Conservation (phyloP, 1,140 invertebrate species). For the Probaryconus sp. region DNA sequence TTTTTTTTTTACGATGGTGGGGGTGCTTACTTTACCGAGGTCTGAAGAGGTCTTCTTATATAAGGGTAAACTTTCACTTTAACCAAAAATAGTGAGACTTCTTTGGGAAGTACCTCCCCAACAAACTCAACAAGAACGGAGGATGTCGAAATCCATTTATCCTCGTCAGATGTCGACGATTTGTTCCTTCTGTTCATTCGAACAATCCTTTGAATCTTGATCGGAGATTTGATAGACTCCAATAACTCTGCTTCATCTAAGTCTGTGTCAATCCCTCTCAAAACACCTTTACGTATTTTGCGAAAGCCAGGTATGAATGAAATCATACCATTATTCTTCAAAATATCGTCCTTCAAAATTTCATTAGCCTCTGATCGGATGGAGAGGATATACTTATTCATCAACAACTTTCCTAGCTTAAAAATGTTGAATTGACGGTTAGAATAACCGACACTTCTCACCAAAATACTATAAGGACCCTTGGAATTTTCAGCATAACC, state of each 20-base stretch:
- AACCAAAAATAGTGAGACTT: conserved; percentile 9
- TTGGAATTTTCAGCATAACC: too few species aligned
- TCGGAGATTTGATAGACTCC: background rate
- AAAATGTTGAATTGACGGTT: background rate
- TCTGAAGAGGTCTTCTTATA: conserved; percentile 6
- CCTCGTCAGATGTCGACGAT: background rate
- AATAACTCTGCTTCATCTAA: background rate
- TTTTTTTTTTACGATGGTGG: too few species aligned
- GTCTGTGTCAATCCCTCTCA: background rate
- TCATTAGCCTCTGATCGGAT: conserved; percentile 13
- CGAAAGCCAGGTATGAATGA: conserved; percentile 1
- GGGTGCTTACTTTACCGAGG: too few species aligned
- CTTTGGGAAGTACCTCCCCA: conserved; percentile 11
- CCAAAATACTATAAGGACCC: background rate
- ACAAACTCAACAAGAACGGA: conserved; percentile 11
- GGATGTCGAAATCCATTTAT: conserved; percentile 8
- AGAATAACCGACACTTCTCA: background rate
- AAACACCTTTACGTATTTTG: background rate
- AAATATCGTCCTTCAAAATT: conserved; percentile 8
- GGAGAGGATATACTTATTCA: conserved; percentile 5
- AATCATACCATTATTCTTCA: background rate
- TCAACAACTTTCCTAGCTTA: background rate
- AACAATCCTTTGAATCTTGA: background rate
- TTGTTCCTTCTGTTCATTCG: conserved; percentile 12
- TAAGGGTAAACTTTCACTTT: conserved; percentile 23